Conservation (phyloP, 2,888 invertebrate genomes). For the Eilema sororculum region DNA sequence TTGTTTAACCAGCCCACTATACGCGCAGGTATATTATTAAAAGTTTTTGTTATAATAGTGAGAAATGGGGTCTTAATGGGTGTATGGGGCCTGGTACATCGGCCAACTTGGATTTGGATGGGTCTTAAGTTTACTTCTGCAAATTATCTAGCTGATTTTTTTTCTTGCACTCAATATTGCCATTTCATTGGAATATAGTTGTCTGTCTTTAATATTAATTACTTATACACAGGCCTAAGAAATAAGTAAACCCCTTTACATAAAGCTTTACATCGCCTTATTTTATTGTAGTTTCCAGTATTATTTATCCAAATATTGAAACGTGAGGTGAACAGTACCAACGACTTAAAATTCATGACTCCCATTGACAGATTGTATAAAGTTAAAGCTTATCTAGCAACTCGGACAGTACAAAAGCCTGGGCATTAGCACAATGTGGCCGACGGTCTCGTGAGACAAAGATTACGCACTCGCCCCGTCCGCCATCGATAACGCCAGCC, state of each 20-base stretch:
- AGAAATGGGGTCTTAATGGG: background rate
- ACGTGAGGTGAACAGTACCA: background rate
- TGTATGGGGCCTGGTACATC: background rate
- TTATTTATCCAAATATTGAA: constrained; percentile 19
- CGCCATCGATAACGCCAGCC: constrained; percentile 60
- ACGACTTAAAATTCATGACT: constrained; percentile 36
- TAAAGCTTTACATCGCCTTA: background rate
- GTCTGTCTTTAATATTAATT: background rate
- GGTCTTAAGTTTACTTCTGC: no score
- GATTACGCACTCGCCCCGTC: constrained; percentile 73
- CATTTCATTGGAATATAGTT: background rate
- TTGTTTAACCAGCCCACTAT: constrained; percentile 23
- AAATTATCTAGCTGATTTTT: background rate
- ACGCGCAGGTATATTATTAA: constrained; percentile 4
- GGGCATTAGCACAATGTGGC: constrained; percentile 71
- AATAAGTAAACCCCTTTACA: no score
- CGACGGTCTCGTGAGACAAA: constrained; percentile 74
- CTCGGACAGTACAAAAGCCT: constrained; percentile 70
- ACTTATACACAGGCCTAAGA: no score
- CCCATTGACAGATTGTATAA: constrained; percentile 63
- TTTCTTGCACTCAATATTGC: background rate
- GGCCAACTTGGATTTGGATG: no score
- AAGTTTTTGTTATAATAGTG: background rate
- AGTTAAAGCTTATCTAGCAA: constrained; percentile 71
- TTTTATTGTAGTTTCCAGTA: background rate